Base-by-base conservation (phyloP, 2,797 vertebrate species). In the Hybognathus amarus region DNA sequence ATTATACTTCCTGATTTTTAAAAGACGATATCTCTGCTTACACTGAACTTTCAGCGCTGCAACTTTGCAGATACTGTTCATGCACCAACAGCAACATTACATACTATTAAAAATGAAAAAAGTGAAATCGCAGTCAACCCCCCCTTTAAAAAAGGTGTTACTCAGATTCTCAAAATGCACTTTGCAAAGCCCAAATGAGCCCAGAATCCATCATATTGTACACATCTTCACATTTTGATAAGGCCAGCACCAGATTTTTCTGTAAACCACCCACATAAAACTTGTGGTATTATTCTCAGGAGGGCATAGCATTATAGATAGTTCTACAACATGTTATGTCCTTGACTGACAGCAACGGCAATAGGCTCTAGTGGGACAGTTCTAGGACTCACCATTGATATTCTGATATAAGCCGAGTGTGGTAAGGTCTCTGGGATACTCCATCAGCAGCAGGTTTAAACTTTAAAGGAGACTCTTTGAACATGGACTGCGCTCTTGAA, bases 271-370 rank as follows among this genome's bases (percentile, higher is more conserved):
- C 68, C 47, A 78, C 42, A 42, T 66, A 79, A 84, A 73, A 36
- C 52, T 63, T 75, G n/a, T 30, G 45, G 68, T 6, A 56, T 59
- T 54, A 42, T 52, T 50, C 80, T 73, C 70, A 18, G 74, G 77
- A 40, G 52, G 54, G 50, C 70, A 20, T 17, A 24, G 36, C 24
- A 9, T 76, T 82, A 80, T 77, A 70, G 81, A 76, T 42, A 83
- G 66, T 54, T 83, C 63, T 70, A 64, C 45, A 12, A 20, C 7
- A 52, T 76, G 71, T 63, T 81, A 83, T 50, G 70, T 86, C 52
- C n/a, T 56, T 86, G 69, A 86, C 54, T 80, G 81, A 79, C 84
- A 79, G 80, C 36, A 42, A 40, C 13, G 5, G n/a, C 45, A 59
- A 40, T 36, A 11, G 52, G 54, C 71, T 83, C 36, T 45, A 54